Evolutionary conservation across 2,797 vertebrate genomes (phyloP).

Genomic region (Sarcophilus harrisii): DNA sequence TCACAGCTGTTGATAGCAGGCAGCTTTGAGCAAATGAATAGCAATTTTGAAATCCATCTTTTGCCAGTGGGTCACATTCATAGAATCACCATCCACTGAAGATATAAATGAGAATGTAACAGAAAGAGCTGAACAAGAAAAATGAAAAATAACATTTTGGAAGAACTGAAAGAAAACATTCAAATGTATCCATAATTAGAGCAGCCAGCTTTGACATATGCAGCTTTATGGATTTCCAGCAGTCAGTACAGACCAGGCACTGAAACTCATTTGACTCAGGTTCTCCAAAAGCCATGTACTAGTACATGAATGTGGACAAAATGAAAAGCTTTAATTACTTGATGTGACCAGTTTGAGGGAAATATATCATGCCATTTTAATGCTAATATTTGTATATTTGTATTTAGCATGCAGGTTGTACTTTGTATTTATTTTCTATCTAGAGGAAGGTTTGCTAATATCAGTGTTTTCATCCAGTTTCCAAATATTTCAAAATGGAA

Average conservation of each 20-base stretch:
- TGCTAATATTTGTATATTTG: slow-evolving; percentile 47
- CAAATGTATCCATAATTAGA: slow-evolving; percentile 68
- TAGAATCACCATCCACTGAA: slow-evolving; percentile 52
- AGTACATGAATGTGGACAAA: slow-evolving; percentile 39
- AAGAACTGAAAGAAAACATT: slow-evolving; percentile 45
- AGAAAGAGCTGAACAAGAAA: slow-evolving; percentile 33
- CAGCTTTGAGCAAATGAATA: slow-evolving; percentile 66
- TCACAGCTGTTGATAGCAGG: slow-evolving; percentile 50
- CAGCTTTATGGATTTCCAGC: slow-evolving; percentile 28
- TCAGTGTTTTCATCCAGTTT: slow-evolving; percentile 43
- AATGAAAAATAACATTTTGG: slow-evolving; percentile 41
- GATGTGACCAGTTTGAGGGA: slow-evolving; percentile 48
- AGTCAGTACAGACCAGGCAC: slow-evolving; percentile 34
- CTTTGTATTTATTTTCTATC: slow-evolving; percentile 46
- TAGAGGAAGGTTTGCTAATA: slow-evolving; percentile 27
- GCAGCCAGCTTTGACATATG: slow-evolving; percentile 49
- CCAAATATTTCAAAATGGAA: slow-evolving; percentile 45
- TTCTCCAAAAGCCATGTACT: slow-evolving; percentile 26
- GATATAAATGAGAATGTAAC: slow-evolving; percentile 57
- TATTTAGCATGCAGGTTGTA: slow-evolving; percentile 24
- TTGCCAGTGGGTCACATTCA: slow-evolving; percentile 54
- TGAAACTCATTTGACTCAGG: slow-evolving; percentile 49
- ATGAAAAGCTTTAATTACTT: slow-evolving; percentile 66
- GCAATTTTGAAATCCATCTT: slow-evolving; percentile 62
- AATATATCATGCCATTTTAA: slow-evolving; percentile 53